Evolutionary conservation across 2,888 invertebrate species (phyloP).

Genomic region (Fabriciana adippe): DNA sequence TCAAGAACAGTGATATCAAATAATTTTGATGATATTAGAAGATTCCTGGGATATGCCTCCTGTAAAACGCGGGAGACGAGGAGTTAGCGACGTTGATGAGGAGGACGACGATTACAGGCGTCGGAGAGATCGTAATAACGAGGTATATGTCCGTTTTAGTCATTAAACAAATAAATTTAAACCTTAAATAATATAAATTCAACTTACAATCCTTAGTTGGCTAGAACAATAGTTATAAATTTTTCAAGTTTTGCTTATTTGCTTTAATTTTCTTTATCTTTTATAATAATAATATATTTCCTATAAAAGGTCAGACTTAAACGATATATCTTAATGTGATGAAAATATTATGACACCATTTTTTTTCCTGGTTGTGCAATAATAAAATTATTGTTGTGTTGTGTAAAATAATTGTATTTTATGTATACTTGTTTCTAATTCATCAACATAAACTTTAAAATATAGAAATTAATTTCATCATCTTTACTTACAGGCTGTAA

Average conservation of each 20-base stretch:
- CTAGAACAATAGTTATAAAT: too few species aligned
- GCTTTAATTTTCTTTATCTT: too few species aligned
- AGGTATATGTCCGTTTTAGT: slow-evolving; percentile 68
- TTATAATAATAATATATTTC: too few species aligned
- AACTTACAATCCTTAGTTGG: too few species aligned
- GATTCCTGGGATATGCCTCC: slow-evolving; percentile 67
- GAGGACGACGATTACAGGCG: slow-evolving; percentile 88
- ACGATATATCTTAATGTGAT: too few species aligned
- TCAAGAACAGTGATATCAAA: slow-evolving; percentile 24
- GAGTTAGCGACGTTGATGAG: slow-evolving; percentile 84
- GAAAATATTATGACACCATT: too few species aligned
- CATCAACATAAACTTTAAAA: neutral
- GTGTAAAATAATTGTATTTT: neutral
- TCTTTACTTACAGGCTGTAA: slow-evolving; percentile 86
- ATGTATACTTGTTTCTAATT: neutral
- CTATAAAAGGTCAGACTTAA: too few species aligned
- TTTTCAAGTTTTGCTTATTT: too few species aligned
- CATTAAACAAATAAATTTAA: neutral
- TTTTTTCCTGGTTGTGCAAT: too few species aligned
- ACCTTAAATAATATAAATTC: too few species aligned
- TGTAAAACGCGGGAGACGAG: slow-evolving; percentile 64
- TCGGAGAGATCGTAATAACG: slow-evolving; percentile 89
- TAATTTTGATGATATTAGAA: slow-evolving; percentile 70
- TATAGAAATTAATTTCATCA: neutral
- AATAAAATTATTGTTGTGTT: too few species aligned